Evolutionary conservation across 2,113 vertebrate genomes (phyloP), one percentile per base, ranked within the genome.

Genomic region (Marmota flaviventris): DNA sequence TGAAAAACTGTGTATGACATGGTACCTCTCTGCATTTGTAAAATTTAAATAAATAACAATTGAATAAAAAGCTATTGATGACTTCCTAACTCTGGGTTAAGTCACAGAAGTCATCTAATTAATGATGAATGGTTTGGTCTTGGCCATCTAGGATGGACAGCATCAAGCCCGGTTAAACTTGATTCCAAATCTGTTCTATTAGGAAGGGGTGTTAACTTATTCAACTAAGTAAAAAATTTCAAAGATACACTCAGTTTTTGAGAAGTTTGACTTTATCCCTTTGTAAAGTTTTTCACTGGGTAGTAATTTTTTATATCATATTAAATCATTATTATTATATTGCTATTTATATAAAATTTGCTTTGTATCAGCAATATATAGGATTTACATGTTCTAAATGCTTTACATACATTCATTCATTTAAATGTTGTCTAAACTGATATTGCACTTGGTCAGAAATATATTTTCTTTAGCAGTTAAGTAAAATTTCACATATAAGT

Each of bases 341-440:
- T 93, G 10, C 37, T 85, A 42, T 65, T 86, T 73, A 65, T 20
- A 58, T 29, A 65, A n/a, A 25, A 25, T 83, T 67, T 77, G 17
- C 39, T 78, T 5, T 22, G 17, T 83, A 56, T 45, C 61, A 65
- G 42, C 1, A n/a, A 39, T 89, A 56, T 56, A 56, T 20, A 56
- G 56, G 4, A 53, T 53, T 53, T 53, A 53, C 18, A 58, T 87
- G 32, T 91, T 95, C 56, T 32, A 87, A 93, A 70, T 61, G 48
- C 6, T 93, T 65, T 77, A 65, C 22, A 51, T 65, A 29, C 22
- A 32, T 61, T 82, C 39, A 65, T 76, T 86, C 27, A 61, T 27
- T 91, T 89, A 53, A 24, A 69, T 75, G 34, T 79, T 69, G 29
- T 84, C 39, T 58, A 73, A 94, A 85, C 89, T n/a, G 58, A 56